Evolutionary conservation across 2,113 vertebrate species (phyloP), one percentile per base, ranked within the genome.

Genomic region (Grantiella picta): DNA sequence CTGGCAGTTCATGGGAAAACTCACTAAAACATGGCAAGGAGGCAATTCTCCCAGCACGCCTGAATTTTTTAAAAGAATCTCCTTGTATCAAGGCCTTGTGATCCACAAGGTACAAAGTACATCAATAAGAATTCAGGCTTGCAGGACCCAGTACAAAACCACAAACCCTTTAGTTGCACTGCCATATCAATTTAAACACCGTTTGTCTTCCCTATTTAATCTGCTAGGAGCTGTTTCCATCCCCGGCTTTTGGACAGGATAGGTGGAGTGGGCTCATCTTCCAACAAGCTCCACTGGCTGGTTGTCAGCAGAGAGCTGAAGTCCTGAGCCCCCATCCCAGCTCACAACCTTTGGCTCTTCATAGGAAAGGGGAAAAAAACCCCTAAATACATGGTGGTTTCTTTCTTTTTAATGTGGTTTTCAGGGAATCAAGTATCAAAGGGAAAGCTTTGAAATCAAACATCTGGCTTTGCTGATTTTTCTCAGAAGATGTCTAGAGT

Each of bases 21-120:
- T 61, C 1, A 1, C 63, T 93, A 38, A 44, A 82, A 33, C 65
- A 40, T 86, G 92, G 92, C 61, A 53, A 92, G 82, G 85, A 71
- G 84, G 88, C 85, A 93, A 61, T 96, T 97, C 88, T 94, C 80
- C 49, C 72, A 86, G 90, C 40, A 19, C 1, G 72, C 40, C 65
- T 87, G 54, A n/a, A 22, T 78, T 61, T 87, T 94, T 66, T 15
- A 12, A 63, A 86, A 83, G 3, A 52, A 83, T 45, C 66, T 81
- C 36, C 68, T 90, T 3, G 2, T 83, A 53, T 63, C 35, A 17
- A 82, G 50, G 44, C 54, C 70, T 68, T 36, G 33, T 78, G 59
- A 90, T 71, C 54, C 56, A 60, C 72, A 89, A 75, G 44, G 44
- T 68, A 35, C 52, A 44, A 50, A 92, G 19, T 63, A n/a, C 47